These are phyloP conservation scores for Neomicropteryx cornuta DNA, from an alignment of 1,140 invertebrate genomes.

Conservation along the genomic window DNA sequence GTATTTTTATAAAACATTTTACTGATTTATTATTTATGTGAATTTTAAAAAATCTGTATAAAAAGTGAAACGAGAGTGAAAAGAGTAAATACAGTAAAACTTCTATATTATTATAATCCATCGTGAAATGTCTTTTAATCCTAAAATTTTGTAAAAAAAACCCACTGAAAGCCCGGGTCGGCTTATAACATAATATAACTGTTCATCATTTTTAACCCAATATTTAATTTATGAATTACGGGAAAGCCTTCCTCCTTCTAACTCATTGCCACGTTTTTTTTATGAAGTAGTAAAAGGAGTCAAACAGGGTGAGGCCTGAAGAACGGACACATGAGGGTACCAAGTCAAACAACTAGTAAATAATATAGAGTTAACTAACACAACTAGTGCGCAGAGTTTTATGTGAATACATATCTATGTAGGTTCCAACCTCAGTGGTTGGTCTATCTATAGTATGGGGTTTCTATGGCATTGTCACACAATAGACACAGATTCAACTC, in stretches of 20 bases:
- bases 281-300: neutral
- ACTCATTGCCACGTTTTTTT: neutral
- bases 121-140: neutral
- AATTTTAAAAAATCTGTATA: neutral
- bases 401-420: no score
- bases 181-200: neutral
- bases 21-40: neutral
- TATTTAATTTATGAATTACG: neutral
- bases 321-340: no score
- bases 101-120: neutral
- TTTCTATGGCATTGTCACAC: no score
- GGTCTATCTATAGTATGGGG: no score
- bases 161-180: neutral
- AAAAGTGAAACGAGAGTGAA: no score
- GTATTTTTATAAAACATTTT: neutral
- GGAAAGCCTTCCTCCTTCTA: neutral
- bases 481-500: no score
- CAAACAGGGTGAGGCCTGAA: neutral
- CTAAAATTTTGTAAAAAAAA: neutral
- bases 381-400: no score
- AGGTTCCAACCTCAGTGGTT: no score
- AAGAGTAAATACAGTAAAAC: neutral
- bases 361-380: no score
- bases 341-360: no score
- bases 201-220: neutral